phyloP scores from a whole-genome alignment of 2,797 vertebrate species.

The Protonibea diacanthus region DNA sequence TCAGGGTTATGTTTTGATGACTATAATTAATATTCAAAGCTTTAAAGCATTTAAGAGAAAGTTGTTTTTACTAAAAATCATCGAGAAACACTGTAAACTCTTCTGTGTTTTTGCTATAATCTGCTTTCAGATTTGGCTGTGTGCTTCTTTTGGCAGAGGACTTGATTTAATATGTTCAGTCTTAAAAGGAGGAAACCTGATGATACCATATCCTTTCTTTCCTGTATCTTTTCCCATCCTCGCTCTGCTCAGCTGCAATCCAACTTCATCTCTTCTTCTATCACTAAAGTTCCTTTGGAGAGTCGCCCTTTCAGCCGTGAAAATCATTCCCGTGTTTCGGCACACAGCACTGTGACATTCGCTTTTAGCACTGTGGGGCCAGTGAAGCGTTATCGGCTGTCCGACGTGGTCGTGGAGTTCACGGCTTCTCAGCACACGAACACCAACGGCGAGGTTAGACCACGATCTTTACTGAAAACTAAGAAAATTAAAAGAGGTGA shows the following conservation, averaged over 20 bases:
- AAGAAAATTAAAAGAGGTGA: conserved; percentile 1
- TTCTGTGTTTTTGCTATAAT: not conserved
- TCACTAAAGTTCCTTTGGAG: conserved; percentile 35
- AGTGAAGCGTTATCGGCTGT: conserved; percentile 53
- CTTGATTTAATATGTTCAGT: not conserved
- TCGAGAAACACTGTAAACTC: conserved; percentile 11
- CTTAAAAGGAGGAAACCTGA: not conserved
- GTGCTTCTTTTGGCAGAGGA: not conserved
- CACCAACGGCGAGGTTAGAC: conserved; percentile 25
- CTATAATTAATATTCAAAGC: conserved; percentile 10
- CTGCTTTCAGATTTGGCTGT: not conserved
- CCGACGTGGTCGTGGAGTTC: conserved; percentile 37
- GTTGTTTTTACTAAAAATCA: not conserved
- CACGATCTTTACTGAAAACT: not conserved
- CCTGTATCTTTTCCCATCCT: conserved; percentile 3
- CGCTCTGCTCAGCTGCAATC: not conserved
- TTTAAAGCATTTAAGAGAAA: not conserved
- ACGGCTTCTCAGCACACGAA: conserved; percentile 41
- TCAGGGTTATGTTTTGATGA: conserved; percentile 28
- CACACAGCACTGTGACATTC: conserved; percentile 42
- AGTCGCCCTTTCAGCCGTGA: conserved; percentile 62
- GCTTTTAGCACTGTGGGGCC: conserved; percentile 77
- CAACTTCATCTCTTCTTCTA: conserved; percentile 25
- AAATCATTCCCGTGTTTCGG: conserved; percentile 77
- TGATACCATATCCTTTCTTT: not conserved